Evolutionary conservation across 2,797 vertebrate species (phyloP).

Genomic region (Erpetoichthys calabaricus): DNA sequence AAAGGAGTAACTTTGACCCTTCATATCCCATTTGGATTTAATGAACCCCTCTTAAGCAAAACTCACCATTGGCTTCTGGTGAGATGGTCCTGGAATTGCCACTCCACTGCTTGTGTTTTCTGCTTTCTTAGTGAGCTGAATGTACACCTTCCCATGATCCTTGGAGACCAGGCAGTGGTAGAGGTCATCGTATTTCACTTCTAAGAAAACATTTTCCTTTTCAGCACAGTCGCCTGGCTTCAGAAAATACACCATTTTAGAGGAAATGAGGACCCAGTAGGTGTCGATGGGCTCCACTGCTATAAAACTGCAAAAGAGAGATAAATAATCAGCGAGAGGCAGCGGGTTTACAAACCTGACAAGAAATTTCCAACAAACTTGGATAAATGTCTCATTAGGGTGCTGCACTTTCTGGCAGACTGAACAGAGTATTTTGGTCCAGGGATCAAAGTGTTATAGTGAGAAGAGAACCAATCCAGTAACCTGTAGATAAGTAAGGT

Average conservation of each 20-base stretch:
- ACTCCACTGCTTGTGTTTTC: conserved; percentile 75
- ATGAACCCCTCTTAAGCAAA: too few species aligned
- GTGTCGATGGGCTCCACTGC: conserved; percentile 82
- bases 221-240: conserved; percentile 68
- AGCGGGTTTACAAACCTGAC: too few species aligned
- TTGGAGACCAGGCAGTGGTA: conserved; percentile 94
- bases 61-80: conserved; percentile 92
- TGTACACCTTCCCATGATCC: conserved; percentile 86
- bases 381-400: too few species aligned
- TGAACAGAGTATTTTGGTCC: too few species aligned
- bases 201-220: conserved; percentile 84
- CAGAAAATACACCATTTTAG: conserved; percentile 88
- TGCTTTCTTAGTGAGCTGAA: conserved; percentile 93
- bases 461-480: too few species aligned
- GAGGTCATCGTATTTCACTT: conserved; percentile 89
- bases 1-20: too few species aligned
- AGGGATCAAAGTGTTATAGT: too few species aligned
- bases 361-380: too few species aligned
- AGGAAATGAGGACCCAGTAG: conserved; percentile 91
- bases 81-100: conserved; percentile 84
- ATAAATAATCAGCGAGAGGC: too few species aligned
- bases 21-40: too few species aligned
- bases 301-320: conserved; percentile 64
- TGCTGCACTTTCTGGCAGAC: too few species aligned
- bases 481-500: too few species aligned